Evolutionary conservation across 2,888 invertebrate genomes (phyloP).

Genomic region (Lycaena phlaeas): DNA sequence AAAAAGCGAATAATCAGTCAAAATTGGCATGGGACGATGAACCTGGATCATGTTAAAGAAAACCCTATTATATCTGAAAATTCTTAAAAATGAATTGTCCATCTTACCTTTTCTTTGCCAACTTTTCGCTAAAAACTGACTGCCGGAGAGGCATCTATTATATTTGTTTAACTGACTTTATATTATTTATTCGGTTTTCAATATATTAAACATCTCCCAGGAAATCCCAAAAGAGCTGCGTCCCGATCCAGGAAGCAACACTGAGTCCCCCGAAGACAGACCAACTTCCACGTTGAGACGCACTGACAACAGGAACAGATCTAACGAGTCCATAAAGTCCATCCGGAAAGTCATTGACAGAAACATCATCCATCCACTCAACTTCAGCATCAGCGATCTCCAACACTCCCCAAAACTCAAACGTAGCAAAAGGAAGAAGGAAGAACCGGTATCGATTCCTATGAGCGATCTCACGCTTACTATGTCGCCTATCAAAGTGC

Average conservation of each 20-base stretch:
- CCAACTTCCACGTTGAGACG: constrained; percentile 58
- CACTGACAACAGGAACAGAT: constrained; percentile 38
- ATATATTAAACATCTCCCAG: too few relatives aligned
- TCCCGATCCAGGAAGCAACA: constrained; percentile 77
- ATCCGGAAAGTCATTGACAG: constrained; percentile 47
- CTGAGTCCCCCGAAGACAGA: constrained; percentile 76
- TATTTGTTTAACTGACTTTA: too few relatives aligned
- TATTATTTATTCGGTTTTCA: too few relatives aligned
- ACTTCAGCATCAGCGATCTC: constrained; percentile 63
- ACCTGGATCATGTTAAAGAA: too few relatives aligned
- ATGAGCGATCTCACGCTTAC: constrained; percentile 56
- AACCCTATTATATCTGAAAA: too few relatives aligned
- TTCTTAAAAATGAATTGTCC: too few relatives aligned
- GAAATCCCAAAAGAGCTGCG: constrained; percentile 61
- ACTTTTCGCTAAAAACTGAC: too few relatives aligned
- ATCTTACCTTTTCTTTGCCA: too few relatives aligned
- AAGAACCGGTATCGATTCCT: constrained; percentile 43
- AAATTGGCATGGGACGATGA: too few relatives aligned
- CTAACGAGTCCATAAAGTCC: constrained; percentile 51
- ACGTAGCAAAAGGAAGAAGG: constrained; percentile 46
- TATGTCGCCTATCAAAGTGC: constrained; percentile 51
- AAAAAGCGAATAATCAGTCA: too few relatives aligned
- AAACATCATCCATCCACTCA: constrained; percentile 62
- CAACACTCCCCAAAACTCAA: constrained; percentile 51
- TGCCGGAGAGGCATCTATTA: too few relatives aligned